A percentile compares a stretch with the other conserved stretches of the same genome.
These are phyloP conservation scores for Alcis repandata DNA, from an alignment of 2,888 invertebrate genomes.

Conservation along the genomic window DNA sequence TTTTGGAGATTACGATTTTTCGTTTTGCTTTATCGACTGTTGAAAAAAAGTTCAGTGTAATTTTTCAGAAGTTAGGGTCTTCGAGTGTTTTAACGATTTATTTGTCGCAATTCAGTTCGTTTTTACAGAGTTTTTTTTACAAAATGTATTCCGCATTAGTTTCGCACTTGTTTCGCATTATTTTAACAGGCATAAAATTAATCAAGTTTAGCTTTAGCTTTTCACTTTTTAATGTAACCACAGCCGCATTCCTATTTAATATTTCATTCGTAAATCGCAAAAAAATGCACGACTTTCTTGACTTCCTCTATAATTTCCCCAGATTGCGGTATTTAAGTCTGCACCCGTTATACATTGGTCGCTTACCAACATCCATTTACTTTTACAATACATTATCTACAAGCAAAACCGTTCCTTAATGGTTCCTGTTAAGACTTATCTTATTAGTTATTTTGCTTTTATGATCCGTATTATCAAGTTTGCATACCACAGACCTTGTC, in stretches of 20 bases:
- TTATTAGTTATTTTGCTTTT: constrained; percentile 6
- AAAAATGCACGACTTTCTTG: constrained; percentile 55
- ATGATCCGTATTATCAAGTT: constrained; percentile 33
- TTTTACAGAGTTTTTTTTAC: too few species aligned
- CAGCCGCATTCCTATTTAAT: constrained; percentile 14
- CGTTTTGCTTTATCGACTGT: too few species aligned
- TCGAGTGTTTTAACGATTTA: too few species aligned
- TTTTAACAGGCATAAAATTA: background rate
- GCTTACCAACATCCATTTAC: constrained; percentile 45
- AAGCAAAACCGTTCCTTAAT: constrained; percentile 29
- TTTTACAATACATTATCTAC: constrained; percentile 19
- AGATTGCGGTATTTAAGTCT: constrained; percentile 59
- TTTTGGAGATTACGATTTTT: too few species aligned
- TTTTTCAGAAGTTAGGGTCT: too few species aligned
- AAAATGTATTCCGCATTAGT: too few species aligned
- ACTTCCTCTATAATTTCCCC: constrained; percentile 58
- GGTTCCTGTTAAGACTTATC: constrained; percentile 16
- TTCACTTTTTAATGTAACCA: constrained; percentile 1
- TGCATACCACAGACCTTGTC: constrained; percentile 52
- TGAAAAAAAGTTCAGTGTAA: too few species aligned
- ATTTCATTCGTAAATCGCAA: constrained; percentile 23
- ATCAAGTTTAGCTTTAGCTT: background rate
- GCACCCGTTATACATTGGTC: constrained; percentile 48
- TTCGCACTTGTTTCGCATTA: too few species aligned
- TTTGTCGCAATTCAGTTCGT: too few species aligned